Evolutionary conservation across 2,113 vertebrate genomes (phyloP), one percentile per base, ranked within the genome.

Genomic region (Gambusia holbrooki): DNA sequence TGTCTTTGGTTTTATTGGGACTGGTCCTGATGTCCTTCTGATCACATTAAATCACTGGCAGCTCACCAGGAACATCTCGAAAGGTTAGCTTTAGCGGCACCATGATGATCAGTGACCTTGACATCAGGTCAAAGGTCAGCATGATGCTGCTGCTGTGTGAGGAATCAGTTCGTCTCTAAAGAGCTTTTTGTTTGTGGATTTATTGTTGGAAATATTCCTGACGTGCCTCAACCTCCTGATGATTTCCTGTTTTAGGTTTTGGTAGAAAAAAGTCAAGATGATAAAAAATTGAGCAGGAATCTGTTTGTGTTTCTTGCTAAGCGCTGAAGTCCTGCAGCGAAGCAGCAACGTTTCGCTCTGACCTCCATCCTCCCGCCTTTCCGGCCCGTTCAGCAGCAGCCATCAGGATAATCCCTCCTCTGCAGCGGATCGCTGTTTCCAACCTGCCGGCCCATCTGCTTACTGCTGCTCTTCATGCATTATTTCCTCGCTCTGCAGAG

Each of bases 291-390:
- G 30, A 69, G 40, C 12, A 29, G 32, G 4, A 58, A 58, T 58
- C 10, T 68, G 35, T 62, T 62, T 62, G 40, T 69, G 30, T 64
- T 48, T n/a, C n/a, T 71, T 10, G 58, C 62, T 62, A 37, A n/a
- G n/a, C 7, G 67, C 12, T 5, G 54, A 40, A 40, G n/a, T n/a
- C 32, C 27, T 35, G 30, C 25, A 71, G 69, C 17, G 15, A 42
- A 67, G 62, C 66, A 69, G 17, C 45, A 5, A 33, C 12, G 28
- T 2, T 29, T 32, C 30, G 22, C 22, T 51, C 62, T 76, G 74
- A 62, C 33, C 33, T 28, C 32, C 60, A 25, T 63, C 54, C 33
- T 70, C 60, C 25, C 2, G 10, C 35, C 35, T 37, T 10, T 13
- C 19, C 51, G 25, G 51, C 51, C 25, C 51, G 19, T 58, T 9